Percentiles rank a stretch among this genome's conserved stretches.
Evolutionary conservation across 2,888 invertebrate species (phyloP).

Genomic region (Scrobipalpa atriplicella): DNA sequence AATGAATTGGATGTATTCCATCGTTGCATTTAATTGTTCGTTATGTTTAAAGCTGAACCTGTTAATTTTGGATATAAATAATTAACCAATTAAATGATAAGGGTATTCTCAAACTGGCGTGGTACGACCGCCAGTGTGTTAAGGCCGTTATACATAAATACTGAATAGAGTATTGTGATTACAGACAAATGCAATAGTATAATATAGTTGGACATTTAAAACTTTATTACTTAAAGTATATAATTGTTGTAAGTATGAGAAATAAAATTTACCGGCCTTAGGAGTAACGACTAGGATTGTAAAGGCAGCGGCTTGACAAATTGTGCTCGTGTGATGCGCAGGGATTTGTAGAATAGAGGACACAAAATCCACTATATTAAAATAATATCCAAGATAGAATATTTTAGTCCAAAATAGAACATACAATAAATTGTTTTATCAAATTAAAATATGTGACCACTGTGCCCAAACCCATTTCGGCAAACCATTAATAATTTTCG

Average conservation of each 20-base stretch:
- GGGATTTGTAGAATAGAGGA: slow-evolving; percentile 6
- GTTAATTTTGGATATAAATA: slow-evolving; percentile 24
- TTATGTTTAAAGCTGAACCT: slow-evolving; percentile 36
- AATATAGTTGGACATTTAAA: slow-evolving; percentile 72
- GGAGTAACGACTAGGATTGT: slow-evolving; percentile 68
- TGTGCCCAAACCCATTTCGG: too few relatives aligned
- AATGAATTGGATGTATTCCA: slow-evolving; percentile 43
- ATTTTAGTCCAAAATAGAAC: too few relatives aligned
- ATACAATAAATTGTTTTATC: too few relatives aligned
- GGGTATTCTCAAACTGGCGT: slow-evolving; percentile 26
- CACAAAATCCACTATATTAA: too few relatives aligned
- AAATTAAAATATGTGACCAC: too few relatives aligned
- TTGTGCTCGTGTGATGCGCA: slow-evolving; percentile 54
- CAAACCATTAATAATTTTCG: too few relatives aligned
- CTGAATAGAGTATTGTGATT: slow-evolving; percentile 55
- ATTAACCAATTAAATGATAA: slow-evolving; percentile 21
- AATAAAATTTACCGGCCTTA: slow-evolving; percentile 78
- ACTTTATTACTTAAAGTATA: slow-evolving; percentile 75
- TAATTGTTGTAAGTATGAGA: slow-evolving; percentile 68
- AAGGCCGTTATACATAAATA: slow-evolving; percentile 29
- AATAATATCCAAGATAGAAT: too few relatives aligned
- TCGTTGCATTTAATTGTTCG: slow-evolving; percentile 46
- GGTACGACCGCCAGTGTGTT: slow-evolving; percentile 28
- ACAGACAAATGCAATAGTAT: slow-evolving; percentile 67
- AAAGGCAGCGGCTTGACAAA: slow-evolving; percentile 68